phyloP scores from a whole-genome alignment of 2,797 vertebrate species.

The Brachyalestes nurse region DNA sequence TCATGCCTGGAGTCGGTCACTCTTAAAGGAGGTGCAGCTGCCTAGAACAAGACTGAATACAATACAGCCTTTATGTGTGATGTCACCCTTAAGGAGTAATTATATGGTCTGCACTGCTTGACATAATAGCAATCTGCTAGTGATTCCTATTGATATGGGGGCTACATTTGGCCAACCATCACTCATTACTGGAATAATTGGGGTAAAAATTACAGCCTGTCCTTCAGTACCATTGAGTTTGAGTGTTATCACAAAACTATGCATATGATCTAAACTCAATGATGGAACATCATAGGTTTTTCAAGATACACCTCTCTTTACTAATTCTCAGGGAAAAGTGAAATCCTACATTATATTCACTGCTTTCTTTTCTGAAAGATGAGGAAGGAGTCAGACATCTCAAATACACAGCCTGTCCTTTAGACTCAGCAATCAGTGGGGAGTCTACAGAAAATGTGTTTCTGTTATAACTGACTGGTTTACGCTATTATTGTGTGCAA shows the following conservation, averaged over 20 bases:
- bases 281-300: background rate
- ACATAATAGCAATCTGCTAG: slow-evolving; percentile 60
- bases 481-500: background rate
- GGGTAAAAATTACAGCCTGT: slow-evolving; percentile 53
- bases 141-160: slow-evolving; percentile 57
- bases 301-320: background rate
- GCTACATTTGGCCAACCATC: slow-evolving; percentile 44
- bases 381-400: background rate
- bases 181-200: slow-evolving; percentile 53
- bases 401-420: background rate
- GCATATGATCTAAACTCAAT: background rate
- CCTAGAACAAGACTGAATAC: slow-evolving; percentile 54
- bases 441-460: background rate
- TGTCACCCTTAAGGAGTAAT: slow-evolving; percentile 46
- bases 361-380: background rate
- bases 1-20: slow-evolving; percentile 15
- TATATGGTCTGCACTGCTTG: slow-evolving; percentile 31
- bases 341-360: background rate
- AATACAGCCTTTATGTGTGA: slow-evolving; percentile 70
- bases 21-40: slow-evolving; percentile 9
- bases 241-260: slow-evolving; percentile 28
- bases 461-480: background rate
- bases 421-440: background rate
- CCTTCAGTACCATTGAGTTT: slow-evolving; percentile 53
- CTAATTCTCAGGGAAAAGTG: background rate